Base-by-base conservation (phyloP, 2,797 vertebrate species). In the Pogoniulus pusillus region DNA sequence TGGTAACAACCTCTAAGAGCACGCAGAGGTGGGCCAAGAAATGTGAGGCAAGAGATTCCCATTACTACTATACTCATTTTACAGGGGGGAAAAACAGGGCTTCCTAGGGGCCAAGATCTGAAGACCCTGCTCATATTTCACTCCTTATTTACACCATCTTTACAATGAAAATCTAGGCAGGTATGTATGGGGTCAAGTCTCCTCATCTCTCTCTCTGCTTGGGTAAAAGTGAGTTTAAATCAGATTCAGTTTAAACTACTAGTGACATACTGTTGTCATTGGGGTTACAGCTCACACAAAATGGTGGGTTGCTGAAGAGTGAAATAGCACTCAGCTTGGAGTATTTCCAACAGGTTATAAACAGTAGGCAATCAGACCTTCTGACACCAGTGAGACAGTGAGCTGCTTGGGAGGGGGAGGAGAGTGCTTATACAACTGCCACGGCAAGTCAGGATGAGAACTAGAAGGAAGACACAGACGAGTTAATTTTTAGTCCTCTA, bases 81-180 rank as follows among this genome's bases (percentile, higher is more conserved):
- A 0, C 1, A 13, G 3, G 6, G 6, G 3, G 6, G 4, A 5
- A 7, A 4, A 17, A 41, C 57, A n/a, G 4, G 14, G 16, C 4
- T 75, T 24, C 30, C 20, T 53, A 68, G 8, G 7, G 5, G 3
- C 5, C 15, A 75, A 47, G 23, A 7, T 90, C 62, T 51, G 34
- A 82, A 85, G 23, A 63, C 2, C 16, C 37, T 71, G 17, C n/a
- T 80, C 32, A 80, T 35, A 49, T 68, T 60, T 92, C 69, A n/a
- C 23, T 70, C 47, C 51, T 69, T 49, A 55, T 20, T 89, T 71
- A 11, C 16, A 34, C 24, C n/a, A 24, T 32, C 32, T 69, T 74
- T 45, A 37, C 62, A 65, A 11, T 51, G 27, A 27, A 80, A 80
- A 62, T 65, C 37, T 62, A 68, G 41, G 32, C 17, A 32, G 12